Percentiles rank a stretch among this genome's conserved stretches.
phyloP scores from a whole-genome alignment of 2,113 vertebrate genomes.

The Bubalus kerabau region DNA sequence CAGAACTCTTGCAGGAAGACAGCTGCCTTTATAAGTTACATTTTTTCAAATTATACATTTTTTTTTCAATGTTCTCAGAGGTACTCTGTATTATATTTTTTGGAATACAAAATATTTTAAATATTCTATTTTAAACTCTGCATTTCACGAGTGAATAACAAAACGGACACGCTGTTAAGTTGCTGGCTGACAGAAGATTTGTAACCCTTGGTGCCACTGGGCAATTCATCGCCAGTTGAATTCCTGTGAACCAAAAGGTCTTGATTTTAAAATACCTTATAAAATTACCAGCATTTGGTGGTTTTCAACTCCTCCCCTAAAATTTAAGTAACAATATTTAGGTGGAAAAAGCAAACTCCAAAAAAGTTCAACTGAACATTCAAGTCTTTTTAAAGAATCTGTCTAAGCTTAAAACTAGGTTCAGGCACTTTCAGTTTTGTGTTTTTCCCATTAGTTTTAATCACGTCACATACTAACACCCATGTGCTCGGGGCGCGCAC shows the following conservation, averaged over 20 bases:
- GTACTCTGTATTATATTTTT: conserved; percentile 75
- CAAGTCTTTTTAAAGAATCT: conserved; percentile 95
- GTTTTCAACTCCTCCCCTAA: conserved; percentile 62
- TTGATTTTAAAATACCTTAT: conserved; percentile 65
- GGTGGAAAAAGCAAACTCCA: conserved; percentile 91
- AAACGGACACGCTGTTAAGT: conserved; percentile 45
- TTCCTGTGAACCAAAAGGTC: conserved; percentile 64
- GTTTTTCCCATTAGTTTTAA: conserved; percentile 83
- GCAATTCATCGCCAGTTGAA: conserved; percentile 3
- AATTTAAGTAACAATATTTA: conserved; percentile 76
- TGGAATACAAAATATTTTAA: conserved; percentile 76
- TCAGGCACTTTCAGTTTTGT: conserved; percentile 99
- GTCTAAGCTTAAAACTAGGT: conserved; percentile 92
- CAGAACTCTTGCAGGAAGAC: conserved; percentile 86
- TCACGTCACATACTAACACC: conserved; percentile 81
- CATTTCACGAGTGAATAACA: conserved; percentile 52
- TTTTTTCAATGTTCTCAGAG: conserved; percentile 72
- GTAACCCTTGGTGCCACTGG: conserved; percentile 61
- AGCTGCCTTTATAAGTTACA: conserved; percentile 78
- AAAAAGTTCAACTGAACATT: conserved; percentile 92
- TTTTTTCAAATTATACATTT: conserved; percentile 71
- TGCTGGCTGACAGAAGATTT: conserved; percentile 63
- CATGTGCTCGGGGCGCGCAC: conserved; percentile 72
- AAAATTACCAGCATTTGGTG: conserved; percentile 69
- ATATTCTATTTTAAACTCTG: conserved; percentile 63